Conservation (phyloP, 2,797 vertebrate genomes). For the Pristis pectinata region DNA sequence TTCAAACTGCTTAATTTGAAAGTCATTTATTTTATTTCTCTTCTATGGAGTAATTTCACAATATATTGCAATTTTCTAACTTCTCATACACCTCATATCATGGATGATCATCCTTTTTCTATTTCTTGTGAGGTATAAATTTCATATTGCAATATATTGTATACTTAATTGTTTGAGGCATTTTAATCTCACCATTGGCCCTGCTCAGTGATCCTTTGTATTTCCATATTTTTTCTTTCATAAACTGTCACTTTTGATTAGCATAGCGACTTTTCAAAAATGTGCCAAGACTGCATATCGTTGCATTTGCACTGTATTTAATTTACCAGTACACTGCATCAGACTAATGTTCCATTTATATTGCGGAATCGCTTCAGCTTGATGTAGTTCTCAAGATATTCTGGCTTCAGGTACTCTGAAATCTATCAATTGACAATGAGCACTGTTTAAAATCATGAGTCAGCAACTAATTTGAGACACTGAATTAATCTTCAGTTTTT, state of each 20-base stretch:
- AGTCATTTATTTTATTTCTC: background rate
- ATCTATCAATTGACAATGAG: background rate
- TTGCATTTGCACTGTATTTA: constrained; percentile 28
- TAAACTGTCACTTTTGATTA: constrained; percentile 34
- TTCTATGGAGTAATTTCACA: background rate
- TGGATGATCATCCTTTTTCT: background rate
- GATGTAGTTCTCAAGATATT: background rate
- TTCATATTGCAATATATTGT: constrained; percentile 23
- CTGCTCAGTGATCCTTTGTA: constrained; percentile 31
- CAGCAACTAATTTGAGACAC: background rate
- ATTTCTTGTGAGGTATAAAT: constrained; percentile 26
- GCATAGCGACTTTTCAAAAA: constrained; percentile 22
- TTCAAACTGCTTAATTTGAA: background rate
- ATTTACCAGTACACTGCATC: constrained; percentile 35
- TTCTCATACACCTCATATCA: background rate
- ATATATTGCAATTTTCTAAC: background rate
- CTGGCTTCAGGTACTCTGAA: background rate
- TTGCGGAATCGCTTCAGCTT: background rate
- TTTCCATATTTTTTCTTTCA: constrained; percentile 32
- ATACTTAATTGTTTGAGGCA: constrained; percentile 28
- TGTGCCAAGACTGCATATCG: constrained; percentile 32
- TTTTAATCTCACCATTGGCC: constrained; percentile 31
- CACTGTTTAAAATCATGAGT: constrained; percentile 3
- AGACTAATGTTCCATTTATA: constrained; percentile 30
- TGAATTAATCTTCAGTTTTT: constrained; percentile 5